Evolutionary conservation across 2,797 vertebrate genomes (phyloP).

Genomic region (Siniperca undulata): DNA sequence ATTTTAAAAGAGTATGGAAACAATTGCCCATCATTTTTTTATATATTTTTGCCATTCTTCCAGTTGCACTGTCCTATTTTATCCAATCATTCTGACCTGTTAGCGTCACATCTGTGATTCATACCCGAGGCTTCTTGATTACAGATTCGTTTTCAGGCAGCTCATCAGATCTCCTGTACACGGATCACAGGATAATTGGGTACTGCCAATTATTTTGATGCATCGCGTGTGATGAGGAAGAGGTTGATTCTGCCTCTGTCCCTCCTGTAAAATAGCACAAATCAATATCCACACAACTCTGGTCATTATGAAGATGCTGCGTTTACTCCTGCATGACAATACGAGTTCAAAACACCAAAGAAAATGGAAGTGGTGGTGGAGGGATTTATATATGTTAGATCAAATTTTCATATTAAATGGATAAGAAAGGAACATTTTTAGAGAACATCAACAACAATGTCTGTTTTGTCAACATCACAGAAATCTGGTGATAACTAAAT

Average conservation of each 20-base stretch:
- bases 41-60: conserved; percentile 19
- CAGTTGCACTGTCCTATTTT: conserved; percentile 34
- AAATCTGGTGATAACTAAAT: conserved; percentile 49
- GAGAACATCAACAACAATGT: conserved; percentile 14
- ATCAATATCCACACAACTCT: conserved; percentile 63
- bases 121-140: conserved; percentile 69
- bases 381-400: conserved; percentile 19
- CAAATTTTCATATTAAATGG: conserved; percentile 14
- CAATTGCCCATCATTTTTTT: conserved; percentile 12
- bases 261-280: conserved; percentile 52
- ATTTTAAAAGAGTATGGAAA: conserved; percentile 16
- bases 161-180: conserved; percentile 72
- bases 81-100: conserved; percentile 52
- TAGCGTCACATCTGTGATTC: conserved; percentile 68
- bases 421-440: conserved; percentile 36
- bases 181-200: conserved; percentile 79
- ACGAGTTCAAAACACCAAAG: conserved; percentile 22
- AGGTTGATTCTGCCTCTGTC: conserved; percentile 57
- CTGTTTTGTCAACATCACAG: conserved; percentile 34
- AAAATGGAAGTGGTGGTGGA: background rate
- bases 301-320: conserved; percentile 56
- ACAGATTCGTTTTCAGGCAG: conserved; percentile 67
- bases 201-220: conserved; percentile 80
- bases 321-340: conserved; percentile 39
- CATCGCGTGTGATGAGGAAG: conserved; percentile 68